Evolutionary conservation across 2,113 vertebrate genomes (phyloP), one percentile per base, ranked within the genome.

Genomic region (Chionodraco myersi): DNA sequence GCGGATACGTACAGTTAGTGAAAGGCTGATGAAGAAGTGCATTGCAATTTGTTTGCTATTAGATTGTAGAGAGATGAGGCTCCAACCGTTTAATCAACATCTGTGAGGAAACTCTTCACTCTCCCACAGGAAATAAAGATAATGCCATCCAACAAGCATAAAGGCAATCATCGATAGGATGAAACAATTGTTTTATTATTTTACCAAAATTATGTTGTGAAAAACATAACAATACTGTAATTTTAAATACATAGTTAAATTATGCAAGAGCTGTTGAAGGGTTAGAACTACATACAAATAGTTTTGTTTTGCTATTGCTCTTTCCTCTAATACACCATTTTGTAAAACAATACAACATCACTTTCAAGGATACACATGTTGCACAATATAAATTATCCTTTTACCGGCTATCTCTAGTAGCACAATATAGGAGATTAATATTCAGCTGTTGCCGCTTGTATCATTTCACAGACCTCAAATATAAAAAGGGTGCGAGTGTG

Each of bases 401-500:
- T 1, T 13, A 59, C 60, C 60, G 54, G 2, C 47, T n/a, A 34
- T 13, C 13, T 52, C 21, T 18, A 7, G 34, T 80, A 62, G 3
- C 18, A 56, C 34, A 58, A 72, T 36, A 69, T 10, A 57, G 6
- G 18, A 12, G 11, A 59, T 47, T 56, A 44, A 56, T 64, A 67
- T 18, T 59, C 1, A 47, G 36, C 36, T 41, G 59, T 41, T 41
- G 41, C 59, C 75, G 52, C 68, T 79, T 77, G 54, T 30, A 47
- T 70, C 80, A 75, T 52, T 67, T 62, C 49, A 41, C 49, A 56
- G 59, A 59, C 54, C 59, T 77, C 53, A 11, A 45, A 48, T 21
- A 65, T 62, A 62, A 70, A 77, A 30, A 51, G 69, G 56, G 34
- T 15, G 64, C 3, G 26, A 34, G 70, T 34, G 67, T 75, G 82